These are phyloP conservation scores for Lampris megalopsis DNA, from an alignment of 2,113 vertebrate genomes.

Conservation along the genomic window DNA sequence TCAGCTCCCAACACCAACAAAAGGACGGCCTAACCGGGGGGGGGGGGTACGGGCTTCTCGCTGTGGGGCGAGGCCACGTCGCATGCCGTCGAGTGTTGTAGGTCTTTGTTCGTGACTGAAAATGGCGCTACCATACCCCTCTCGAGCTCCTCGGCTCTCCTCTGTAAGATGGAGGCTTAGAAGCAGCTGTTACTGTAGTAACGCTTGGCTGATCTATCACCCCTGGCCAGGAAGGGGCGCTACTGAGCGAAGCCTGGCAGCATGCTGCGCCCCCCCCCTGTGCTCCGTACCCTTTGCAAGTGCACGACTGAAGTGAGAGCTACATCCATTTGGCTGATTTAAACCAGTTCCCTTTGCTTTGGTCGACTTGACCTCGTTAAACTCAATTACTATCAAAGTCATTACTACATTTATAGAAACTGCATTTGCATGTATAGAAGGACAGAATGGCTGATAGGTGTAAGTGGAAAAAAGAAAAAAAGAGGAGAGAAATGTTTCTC, in stretches of 20 bases:
- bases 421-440: conserved; percentile 24
- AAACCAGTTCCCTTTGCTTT: conserved; percentile 42
- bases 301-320: conserved; percentile 22
- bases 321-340: conserved; percentile 20
- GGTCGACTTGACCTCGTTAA: conserved; percentile 57
- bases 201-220: conserved; percentile 53
- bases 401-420: conserved; percentile 51
- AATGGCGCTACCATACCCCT: conserved; percentile 70
- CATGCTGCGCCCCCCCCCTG: conserved; percentile 36
- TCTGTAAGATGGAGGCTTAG: conserved; percentile 78
- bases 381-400: conserved; percentile 58
- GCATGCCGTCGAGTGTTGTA: not conserved
- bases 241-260: conserved; percentile 66
- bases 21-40: conserved; percentile 1
- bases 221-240: conserved; percentile 74
- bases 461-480: not conserved
- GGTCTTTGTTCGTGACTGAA: conserved; percentile 50
- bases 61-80: not conserved
- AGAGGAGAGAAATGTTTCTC: conserved; percentile 31
- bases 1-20: conserved; percentile 10
- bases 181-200: conserved; percentile 78
- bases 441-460: conserved; percentile 48
- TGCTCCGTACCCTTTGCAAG: conserved; percentile 14
- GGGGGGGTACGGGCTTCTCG: not conserved
- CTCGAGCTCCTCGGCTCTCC: conserved; percentile 47